Evolutionary conservation across 64 coral and sea anemone genomes (phyloP).

Genomic region (Actinia equina): DNA sequence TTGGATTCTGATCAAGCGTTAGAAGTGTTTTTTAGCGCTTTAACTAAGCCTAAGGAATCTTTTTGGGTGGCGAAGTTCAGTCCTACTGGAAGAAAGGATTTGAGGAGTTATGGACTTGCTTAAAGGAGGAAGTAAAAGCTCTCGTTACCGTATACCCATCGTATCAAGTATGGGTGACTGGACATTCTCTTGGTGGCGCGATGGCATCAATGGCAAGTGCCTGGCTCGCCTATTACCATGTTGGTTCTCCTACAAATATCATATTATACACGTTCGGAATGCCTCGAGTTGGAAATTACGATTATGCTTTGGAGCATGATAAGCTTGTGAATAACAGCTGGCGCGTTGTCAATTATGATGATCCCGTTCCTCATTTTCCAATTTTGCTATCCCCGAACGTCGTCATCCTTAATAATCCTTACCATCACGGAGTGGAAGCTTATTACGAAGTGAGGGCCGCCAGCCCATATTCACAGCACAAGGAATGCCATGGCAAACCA

Average conservation of each 20-base stretch:
- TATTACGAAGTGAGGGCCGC: conserved; percentile 19
- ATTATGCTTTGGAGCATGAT: conserved; percentile 60
- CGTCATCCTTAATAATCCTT: background rate
- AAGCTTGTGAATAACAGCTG: conserved; percentile 49
- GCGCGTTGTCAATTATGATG: conserved; percentile 54
- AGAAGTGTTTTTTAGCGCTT: background rate
- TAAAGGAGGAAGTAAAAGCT: conserved; percentile 15
- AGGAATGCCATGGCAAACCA: conserved; percentile 55
- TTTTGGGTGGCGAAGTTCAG: conserved; percentile 35
- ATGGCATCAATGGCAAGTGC: conserved; percentile 66
- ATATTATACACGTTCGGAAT: conserved; percentile 68
- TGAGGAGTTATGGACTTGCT: background rate
- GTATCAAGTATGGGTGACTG: conserved; percentile 59
- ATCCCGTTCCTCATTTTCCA: conserved; percentile 54
- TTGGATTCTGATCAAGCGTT: background rate
- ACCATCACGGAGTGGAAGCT: conserved; percentile 58
- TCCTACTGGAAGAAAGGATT: conserved; percentile 34
- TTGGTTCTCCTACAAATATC: conserved; percentile 27
- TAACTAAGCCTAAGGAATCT: background rate
- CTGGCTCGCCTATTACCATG: conserved; percentile 32
- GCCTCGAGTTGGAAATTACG: conserved; percentile 65
- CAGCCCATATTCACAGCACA: conserved; percentile 35
- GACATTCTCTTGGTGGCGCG: conserved; percentile 64
- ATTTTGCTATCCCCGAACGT: background rate
- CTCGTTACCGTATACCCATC: conserved; percentile 24